Evolutionary conservation across 2,797 vertebrate genomes (phyloP).

Genomic region (Bryconaethiops microstoma): DNA sequence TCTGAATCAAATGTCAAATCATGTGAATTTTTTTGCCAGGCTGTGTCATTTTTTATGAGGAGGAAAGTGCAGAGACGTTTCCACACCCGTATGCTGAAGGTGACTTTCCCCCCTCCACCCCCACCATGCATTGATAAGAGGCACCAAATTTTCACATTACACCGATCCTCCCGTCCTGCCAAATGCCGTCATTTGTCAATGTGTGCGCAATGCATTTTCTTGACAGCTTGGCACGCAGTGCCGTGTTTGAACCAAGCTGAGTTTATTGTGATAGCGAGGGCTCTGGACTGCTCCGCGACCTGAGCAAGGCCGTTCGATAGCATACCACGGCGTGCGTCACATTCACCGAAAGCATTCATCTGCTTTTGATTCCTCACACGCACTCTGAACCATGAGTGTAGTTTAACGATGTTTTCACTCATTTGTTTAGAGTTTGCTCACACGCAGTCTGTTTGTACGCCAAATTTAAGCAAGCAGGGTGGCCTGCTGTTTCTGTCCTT

Average conservation of each 20-base stretch:
- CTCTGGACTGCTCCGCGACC: not conserved
- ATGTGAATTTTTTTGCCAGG: constrained; percentile 59
- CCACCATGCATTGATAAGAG: constrained; percentile 44
- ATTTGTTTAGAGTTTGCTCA: constrained; percentile 31
- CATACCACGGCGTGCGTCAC: not conserved
- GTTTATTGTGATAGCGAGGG: constrained; percentile 36
- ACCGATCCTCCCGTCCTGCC: constrained; percentile 24
- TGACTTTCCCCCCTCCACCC: constrained; percentile 68
- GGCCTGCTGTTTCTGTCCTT: not conserved
- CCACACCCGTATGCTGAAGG: constrained; percentile 66
- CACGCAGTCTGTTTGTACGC: constrained; percentile 14
- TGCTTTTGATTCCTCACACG: constrained; percentile 21
- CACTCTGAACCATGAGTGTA: constrained; percentile 1
- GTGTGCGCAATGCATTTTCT: constrained; percentile 41
- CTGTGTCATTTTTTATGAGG: constrained; percentile 77
- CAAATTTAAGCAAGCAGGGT: constrained; percentile 32
- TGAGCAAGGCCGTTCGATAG: constrained; percentile 11
- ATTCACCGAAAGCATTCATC: constrained; percentile 26
- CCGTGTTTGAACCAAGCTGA: constrained; percentile 36
- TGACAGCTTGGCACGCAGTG: constrained; percentile 49
- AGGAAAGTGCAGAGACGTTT: constrained; percentile 67
- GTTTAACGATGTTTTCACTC: constrained; percentile 56
- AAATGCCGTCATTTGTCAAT: constrained; percentile 57
- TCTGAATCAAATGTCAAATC: constrained; percentile 61
- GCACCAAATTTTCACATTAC: constrained; percentile 36